phyloP scores from a whole-genome alignment of 2,888 invertebrate species.

The Criorhina ranunculi region DNA sequence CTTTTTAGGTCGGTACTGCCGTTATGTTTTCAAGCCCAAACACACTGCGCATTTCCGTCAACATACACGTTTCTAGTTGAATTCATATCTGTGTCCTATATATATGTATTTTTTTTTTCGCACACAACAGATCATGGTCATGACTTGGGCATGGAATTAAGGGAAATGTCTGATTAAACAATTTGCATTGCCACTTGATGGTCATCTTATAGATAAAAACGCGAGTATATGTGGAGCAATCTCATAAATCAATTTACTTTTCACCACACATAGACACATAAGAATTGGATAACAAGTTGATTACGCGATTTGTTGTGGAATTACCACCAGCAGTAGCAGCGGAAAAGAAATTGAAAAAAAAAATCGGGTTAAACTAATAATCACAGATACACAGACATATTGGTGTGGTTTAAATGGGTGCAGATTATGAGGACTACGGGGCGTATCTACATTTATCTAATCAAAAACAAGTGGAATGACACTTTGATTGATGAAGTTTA shows the following conservation, averaged over 20 bases:
- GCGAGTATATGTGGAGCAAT: slow-evolving; percentile 45
- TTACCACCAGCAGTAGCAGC: slow-evolving; percentile 14
- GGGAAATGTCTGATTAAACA: slow-evolving; percentile 74
- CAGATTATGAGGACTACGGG: not conserved
- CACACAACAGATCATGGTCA: slow-evolving; percentile 65
- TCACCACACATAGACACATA: slow-evolving; percentile 17
- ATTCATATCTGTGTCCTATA: slow-evolving; percentile 25
- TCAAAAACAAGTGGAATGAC: slow-evolving; percentile 22
- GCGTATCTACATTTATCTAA: slow-evolving; percentile 49
- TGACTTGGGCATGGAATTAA: slow-evolving; percentile 69
- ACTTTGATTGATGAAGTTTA: slow-evolving; percentile 52
- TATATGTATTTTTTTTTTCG: slow-evolving; percentile 1
- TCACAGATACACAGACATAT: not conserved
- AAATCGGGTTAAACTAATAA: slow-evolving; percentile 37
- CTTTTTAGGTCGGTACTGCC: slow-evolving; percentile 27
- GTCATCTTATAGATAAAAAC: slow-evolving; percentile 44
- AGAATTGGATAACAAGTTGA: slow-evolving; percentile 68
- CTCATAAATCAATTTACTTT: slow-evolving; percentile 64
- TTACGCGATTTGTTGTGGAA: slow-evolving; percentile 54
- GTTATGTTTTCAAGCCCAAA: slow-evolving; percentile 59
- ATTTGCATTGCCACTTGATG: slow-evolving; percentile 58
- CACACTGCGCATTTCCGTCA: slow-evolving; percentile 56
- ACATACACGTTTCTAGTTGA: slow-evolving; percentile 36
- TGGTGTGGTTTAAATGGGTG: not conserved
- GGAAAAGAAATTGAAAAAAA: slow-evolving; percentile 11